Percentiles rank a stretch among this genome's conserved stretches.
Evolutionary conservation across 2,797 vertebrate species (phyloP).

Genomic region (Hipposideros larvatus): DNA sequence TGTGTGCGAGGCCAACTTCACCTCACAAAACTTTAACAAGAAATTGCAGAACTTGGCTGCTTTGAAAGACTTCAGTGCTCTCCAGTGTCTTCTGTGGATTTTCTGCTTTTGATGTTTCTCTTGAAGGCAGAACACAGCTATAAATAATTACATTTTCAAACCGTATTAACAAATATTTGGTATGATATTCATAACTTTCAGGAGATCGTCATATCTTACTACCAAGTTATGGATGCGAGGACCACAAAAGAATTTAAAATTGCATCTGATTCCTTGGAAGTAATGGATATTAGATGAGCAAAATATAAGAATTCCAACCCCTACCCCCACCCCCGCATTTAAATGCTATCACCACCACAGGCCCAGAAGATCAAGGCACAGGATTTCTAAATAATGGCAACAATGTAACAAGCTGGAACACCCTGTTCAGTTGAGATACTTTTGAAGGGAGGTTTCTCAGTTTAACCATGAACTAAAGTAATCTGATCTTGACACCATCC

Average conservation of each 20-base stretch:
- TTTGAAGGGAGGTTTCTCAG: not conserved
- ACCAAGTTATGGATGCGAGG: not conserved
- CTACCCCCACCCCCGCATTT: not conserved
- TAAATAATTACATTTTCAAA: conserved; percentile 44
- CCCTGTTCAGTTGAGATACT: not conserved
- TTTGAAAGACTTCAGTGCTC: conserved; percentile 69
- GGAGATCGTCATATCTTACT: not conserved
- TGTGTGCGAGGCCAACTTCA: conserved; percentile 79
- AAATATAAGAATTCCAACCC: not conserved
- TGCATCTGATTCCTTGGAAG: not conserved
- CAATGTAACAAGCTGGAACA: not conserved
- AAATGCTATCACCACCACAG: not conserved
- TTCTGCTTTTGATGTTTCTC: conserved; percentile 62
- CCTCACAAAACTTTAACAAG: conserved; percentile 87
- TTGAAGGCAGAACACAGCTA: not conserved
- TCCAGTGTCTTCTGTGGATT: conserved; percentile 54
- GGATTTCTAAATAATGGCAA: not conserved
- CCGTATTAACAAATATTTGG: not conserved
- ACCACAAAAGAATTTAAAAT: not conserved
- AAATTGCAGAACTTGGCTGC: conserved; percentile 72
- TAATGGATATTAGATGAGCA: not conserved
- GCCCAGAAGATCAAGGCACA: not conserved
- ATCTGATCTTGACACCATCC: conserved; percentile 17
- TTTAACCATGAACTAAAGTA: not conserved
- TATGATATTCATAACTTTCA: not conserved